phyloP scores from a whole-genome alignment of 2,113 vertebrate species.

The Genyomyrus donnyi region DNA sequence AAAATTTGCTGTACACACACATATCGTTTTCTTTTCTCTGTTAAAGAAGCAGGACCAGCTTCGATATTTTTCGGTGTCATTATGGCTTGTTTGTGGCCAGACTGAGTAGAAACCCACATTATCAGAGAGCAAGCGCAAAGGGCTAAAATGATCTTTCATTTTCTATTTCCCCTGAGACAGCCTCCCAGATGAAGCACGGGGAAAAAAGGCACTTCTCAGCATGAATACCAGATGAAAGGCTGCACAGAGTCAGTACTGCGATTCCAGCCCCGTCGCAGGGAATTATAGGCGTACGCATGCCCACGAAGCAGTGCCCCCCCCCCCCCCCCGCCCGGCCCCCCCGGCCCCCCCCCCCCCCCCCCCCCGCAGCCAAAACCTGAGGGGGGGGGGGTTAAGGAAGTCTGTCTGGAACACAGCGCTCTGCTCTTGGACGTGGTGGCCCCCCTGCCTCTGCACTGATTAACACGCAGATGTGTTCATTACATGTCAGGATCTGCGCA shows the following conservation, averaged over 20 bases:
- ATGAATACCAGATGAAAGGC: constrained; percentile 11
- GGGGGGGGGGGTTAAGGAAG: neutral
- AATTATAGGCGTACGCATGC: neutral
- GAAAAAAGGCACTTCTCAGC: constrained; percentile 5
- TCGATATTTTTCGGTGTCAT: neutral
- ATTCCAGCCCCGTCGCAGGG: neutral
- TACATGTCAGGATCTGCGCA: neutral
- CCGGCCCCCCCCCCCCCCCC: neutral
- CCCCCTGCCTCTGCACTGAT: neutral
- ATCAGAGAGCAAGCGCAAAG: neutral
- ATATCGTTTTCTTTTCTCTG: neutral
- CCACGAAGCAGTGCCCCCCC: neutral
- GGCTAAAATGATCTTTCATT: constrained; percentile 12
- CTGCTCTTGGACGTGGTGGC: neutral
- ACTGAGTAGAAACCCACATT: neutral
- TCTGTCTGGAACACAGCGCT: neutral
- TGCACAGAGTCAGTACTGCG: neutral
- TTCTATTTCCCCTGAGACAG: neutral
- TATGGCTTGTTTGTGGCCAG: constrained; percentile 1
- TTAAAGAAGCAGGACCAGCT: neutral
- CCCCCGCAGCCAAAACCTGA: neutral
- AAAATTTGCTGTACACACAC: neutral
- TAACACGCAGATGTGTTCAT: neutral
- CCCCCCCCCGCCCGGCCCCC: too few relatives aligned
- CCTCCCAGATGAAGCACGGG: neutral